Evolutionary conservation across 2,797 vertebrate species (phyloP).

Genomic region (Falco peregrinus): DNA sequence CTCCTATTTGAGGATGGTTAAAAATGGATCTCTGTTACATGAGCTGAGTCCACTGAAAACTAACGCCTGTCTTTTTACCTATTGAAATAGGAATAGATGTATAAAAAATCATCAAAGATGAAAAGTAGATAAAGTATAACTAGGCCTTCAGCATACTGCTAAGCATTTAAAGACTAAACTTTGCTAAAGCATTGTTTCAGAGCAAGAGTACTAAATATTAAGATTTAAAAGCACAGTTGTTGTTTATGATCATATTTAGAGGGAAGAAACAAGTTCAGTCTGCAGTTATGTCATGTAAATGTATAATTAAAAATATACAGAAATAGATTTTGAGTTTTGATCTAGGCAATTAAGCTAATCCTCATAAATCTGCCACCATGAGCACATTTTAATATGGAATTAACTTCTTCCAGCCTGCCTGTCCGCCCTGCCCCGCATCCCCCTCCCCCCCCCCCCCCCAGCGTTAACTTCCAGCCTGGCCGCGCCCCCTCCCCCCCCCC

Average conservation of each 20-base stretch:
- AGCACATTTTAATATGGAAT: background rate
- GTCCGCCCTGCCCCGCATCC: too few species aligned
- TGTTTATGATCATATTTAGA: background rate
- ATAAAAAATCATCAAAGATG: background rate
- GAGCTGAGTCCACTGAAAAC: background rate
- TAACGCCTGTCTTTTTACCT: background rate
- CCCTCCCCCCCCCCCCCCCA: too few species aligned
- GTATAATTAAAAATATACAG: background rate
- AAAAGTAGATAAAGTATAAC: background rate
- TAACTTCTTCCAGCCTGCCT: background rate
- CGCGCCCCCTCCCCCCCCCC: too few species aligned
- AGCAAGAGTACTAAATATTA: background rate
- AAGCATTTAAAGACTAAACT: background rate
- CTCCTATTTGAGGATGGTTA: background rate
- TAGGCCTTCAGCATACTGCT: background rate
- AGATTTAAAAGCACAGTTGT: background rate
- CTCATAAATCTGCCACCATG: background rate
- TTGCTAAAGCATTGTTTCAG: background rate
- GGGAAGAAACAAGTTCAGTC: background rate
- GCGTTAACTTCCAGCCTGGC: too few species aligned
- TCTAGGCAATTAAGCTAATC: background rate
- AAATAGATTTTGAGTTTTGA: background rate
- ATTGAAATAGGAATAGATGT: background rate
- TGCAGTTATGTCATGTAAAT: background rate
- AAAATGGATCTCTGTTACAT: background rate